phyloP scores from a whole-genome alignment of 2,113 vertebrate species.

The human region DNA sequence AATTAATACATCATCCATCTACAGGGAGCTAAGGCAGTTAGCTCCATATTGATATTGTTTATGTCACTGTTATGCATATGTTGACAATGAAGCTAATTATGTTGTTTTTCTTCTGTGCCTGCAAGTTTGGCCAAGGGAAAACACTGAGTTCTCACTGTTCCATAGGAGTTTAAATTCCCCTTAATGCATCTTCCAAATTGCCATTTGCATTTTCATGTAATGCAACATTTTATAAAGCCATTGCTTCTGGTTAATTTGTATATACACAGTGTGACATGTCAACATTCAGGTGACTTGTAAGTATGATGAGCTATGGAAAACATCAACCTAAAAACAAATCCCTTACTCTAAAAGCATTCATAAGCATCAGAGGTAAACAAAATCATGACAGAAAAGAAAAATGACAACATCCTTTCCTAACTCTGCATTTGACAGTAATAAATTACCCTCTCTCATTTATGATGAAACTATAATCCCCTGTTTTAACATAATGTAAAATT shows the following conservation, averaged over 20 bases:
- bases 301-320: slow-evolving; percentile 79
- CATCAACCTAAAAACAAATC: slow-evolving; percentile 42
- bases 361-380: slow-evolving; percentile 79
- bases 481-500: slow-evolving; percentile 81
- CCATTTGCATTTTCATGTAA: slow-evolving; percentile 80
- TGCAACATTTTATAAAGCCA: slow-evolving; percentile 82
- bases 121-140: slow-evolving; percentile 64
- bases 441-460: slow-evolving; percentile 78
- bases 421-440: slow-evolving; percentile 79
- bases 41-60: slow-evolving; percentile 30
- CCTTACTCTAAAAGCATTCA: slow-evolving; percentile 78
- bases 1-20: slow-evolving; percentile 79
- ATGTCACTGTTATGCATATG: slow-evolving; percentile 58
- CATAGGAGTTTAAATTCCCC: slow-evolving; percentile 80
- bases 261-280: slow-evolving; percentile 77
- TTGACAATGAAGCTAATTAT: slow-evolving; percentile 72
- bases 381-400: slow-evolving; percentile 72
- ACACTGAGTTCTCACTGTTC: slow-evolving; percentile 65
- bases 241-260: slow-evolving; percentile 81
- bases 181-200: slow-evolving; percentile 79
- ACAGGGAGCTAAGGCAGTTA: slow-evolving; percentile 42
- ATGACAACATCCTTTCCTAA: slow-evolving; percentile 45
- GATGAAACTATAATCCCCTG: slow-evolving; percentile 83
- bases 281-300: slow-evolving; percentile 82
- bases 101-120: slow-evolving; percentile 74